Percentiles rank a stretch among this genome's conserved stretches.
phyloP scores from a whole-genome alignment of 2,113 vertebrate species.

The Cygnus buccinator region DNA sequence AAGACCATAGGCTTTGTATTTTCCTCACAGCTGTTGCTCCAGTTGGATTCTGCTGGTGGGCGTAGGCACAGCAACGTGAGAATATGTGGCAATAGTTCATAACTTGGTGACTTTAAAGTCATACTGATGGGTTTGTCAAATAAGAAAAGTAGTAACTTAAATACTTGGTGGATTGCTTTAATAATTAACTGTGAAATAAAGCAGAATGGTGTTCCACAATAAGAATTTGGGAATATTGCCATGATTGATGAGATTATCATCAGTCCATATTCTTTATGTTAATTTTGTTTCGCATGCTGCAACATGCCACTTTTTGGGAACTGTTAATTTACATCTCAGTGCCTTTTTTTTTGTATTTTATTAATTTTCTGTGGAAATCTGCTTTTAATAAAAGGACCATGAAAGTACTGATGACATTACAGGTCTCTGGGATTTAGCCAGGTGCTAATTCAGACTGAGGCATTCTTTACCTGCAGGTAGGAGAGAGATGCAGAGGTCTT shows the following conservation, averaged over 20 bases:
- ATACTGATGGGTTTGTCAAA: background rate
- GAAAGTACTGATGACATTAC: background rate
- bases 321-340: background rate
- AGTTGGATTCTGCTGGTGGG: background rate
- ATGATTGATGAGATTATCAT: background rate
- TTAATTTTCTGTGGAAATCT: background rate
- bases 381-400: slow-evolving; percentile 37
- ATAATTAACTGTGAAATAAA: background rate
- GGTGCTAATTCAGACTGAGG: background rate
- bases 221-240: background rate
- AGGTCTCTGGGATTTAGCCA: background rate
- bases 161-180: background rate
- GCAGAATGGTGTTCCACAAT: background rate
- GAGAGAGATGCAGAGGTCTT: background rate
- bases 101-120: background rate
- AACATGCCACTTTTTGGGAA: background rate
- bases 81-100: fast-evolving
- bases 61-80: fast-evolving
- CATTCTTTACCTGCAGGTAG: background rate
- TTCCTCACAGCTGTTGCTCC: background rate
- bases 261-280: background rate
- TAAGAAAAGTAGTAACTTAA: background rate
- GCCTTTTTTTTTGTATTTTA: background rate
- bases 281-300: background rate
- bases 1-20: background rate